A percentile compares a stretch with the other conserved stretches of the same genome.
phyloP scores from a whole-genome alignment of 2,888 invertebrate species.

The Nudaria mundana region DNA sequence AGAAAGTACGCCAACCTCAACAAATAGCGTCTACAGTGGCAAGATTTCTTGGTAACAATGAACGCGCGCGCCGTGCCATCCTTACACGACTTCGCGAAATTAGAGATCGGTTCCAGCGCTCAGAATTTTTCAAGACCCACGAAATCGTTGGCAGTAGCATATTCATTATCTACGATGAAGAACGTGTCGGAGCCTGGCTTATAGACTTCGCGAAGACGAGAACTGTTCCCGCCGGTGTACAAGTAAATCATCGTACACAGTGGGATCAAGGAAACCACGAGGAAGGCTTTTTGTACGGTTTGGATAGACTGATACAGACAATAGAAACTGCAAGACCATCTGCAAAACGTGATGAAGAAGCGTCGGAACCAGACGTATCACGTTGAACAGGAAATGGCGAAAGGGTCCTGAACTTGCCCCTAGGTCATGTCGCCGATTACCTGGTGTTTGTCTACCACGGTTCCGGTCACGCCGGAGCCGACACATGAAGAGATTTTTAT shows the following conservation, averaged over 20 bases:
- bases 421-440: slow-evolving; percentile 56
- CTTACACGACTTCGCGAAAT: slow-evolving; percentile 88
- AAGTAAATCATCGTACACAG: slow-evolving; percentile 88
- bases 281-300: slow-evolving; percentile 95
- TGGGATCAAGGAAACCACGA: slow-evolving; percentile 98
- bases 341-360: slow-evolving; percentile 41
- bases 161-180: slow-evolving; percentile 95
- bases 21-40: slow-evolving; percentile 88
- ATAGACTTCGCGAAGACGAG: slow-evolving; percentile 98
- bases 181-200: slow-evolving; percentile 95
- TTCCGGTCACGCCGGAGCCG: slow-evolving; percentile 45
- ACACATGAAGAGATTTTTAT: slow-evolving; percentile 64
- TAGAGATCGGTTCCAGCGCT: slow-evolving; percentile 89
- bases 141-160: slow-evolving; percentile 97
- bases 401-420: slow-evolving; percentile 66
- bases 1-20: slow-evolving; percentile 89
- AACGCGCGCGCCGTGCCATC: slow-evolving; percentile 85
- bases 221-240: slow-evolving; percentile 84
- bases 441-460: slow-evolving; percentile 48
- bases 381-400: slow-evolving; percentile 61
- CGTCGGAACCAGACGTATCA: slow-evolving; percentile 68
- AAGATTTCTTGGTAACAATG: slow-evolving; percentile 85
- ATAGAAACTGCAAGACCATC: slow-evolving; percentile 64
- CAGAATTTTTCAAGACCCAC: slow-evolving; percentile 91
- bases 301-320: slow-evolving; percentile 93